Percentiles rank a stretch among this genome's conserved stretches.
Evolutionary conservation across 2,113 vertebrate genomes (phyloP).

Genomic region (Murina feae): DNA sequence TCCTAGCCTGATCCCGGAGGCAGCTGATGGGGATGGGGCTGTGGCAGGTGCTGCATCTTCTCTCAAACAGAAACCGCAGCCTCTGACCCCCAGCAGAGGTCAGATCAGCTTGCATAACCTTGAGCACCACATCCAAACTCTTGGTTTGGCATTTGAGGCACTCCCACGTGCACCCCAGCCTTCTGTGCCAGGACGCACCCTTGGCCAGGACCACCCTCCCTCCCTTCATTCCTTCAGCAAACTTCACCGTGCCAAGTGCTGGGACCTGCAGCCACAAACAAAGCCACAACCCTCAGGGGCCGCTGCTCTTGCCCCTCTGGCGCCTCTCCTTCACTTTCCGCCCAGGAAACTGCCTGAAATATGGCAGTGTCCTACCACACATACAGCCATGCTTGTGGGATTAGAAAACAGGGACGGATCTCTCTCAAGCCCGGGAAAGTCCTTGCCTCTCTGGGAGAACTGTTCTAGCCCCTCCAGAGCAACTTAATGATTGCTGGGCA

Average conservation of each 20-base stretch:
- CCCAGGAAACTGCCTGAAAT: neutral
- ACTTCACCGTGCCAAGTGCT: neutral
- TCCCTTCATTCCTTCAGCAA: neutral
- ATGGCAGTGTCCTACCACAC: too few relatives aligned
- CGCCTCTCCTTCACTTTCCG: neutral
- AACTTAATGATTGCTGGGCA: too few relatives aligned
- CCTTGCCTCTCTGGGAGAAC: too few relatives aligned
- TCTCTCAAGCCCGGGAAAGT: too few relatives aligned
- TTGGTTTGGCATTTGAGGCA: neutral
- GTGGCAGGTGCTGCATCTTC: neutral
- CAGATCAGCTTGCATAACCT: neutral
- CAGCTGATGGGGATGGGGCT: neutral
- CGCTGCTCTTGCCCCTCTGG: rapidly evolving
- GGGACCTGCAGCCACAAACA: neutral
- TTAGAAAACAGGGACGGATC: too few relatives aligned
- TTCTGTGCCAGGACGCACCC: rapidly evolving
- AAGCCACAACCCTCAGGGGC: neutral
- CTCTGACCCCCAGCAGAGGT: neutral
- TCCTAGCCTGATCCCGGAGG: neutral
- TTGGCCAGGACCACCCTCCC: rapidly evolving
- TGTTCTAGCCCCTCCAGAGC: too few relatives aligned
- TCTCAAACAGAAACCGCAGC: neutral
- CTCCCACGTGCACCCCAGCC: neutral
- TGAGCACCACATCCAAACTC: neutral
- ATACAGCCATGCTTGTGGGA: too few relatives aligned